A percentile compares a stretch with the other conserved stretches of the same genome.
Evolutionary conservation across 2,797 vertebrate species (phyloP).

Genomic region (Takifugu rubripes): DNA sequence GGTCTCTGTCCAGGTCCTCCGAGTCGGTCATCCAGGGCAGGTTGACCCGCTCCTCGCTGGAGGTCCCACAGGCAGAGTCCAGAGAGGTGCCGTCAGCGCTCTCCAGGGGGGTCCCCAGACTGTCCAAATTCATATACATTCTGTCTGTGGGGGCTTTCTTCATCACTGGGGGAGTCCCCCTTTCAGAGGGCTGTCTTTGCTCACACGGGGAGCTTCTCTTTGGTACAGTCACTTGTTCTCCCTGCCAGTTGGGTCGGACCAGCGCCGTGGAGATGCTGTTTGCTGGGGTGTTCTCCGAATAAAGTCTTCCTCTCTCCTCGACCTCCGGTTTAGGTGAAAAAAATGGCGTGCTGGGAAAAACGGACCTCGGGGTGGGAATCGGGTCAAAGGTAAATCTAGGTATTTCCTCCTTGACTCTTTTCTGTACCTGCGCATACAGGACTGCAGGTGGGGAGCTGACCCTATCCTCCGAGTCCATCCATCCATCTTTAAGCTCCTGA

Average conservation of each 20-base stretch:
- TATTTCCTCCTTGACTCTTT: slow-evolving; percentile 17
- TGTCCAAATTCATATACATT: slow-evolving; percentile 19
- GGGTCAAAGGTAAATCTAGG: slow-evolving; percentile 13
- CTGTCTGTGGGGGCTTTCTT: slow-evolving; percentile 5
- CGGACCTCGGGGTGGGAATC: slow-evolving; percentile 12
- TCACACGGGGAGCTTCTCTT: slow-evolving; percentile 15
- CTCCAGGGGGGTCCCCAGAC: slow-evolving; percentile 27
- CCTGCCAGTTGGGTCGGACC: slow-evolving; percentile 39
- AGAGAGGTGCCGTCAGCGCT: slow-evolving; percentile 30
- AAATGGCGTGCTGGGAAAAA: background rate
- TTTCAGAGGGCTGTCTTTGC: slow-evolving; percentile 27
- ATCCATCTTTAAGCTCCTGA: slow-evolving; percentile 19
- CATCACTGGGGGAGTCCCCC: slow-evolving; percentile 29
- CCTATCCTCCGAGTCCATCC: background rate
- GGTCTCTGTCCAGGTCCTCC: slow-evolving; percentile 47
- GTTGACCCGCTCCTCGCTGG: slow-evolving; percentile 52
- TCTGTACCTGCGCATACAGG: slow-evolving; percentile 34
- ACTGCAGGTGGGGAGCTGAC: background rate
- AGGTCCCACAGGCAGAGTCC: slow-evolving; percentile 45
- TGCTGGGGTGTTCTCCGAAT: slow-evolving; percentile 1
- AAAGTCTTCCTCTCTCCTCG: slow-evolving; percentile 13
- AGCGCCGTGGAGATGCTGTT: slow-evolving; percentile 4
- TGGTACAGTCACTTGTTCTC: slow-evolving; percentile 30
- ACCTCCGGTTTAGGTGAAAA: slow-evolving; percentile 7
- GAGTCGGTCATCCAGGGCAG: slow-evolving; percentile 47